Evolutionary conservation across 2,113 vertebrate genomes (phyloP).

Genomic region (Sminthopsis crassicaudata): DNA sequence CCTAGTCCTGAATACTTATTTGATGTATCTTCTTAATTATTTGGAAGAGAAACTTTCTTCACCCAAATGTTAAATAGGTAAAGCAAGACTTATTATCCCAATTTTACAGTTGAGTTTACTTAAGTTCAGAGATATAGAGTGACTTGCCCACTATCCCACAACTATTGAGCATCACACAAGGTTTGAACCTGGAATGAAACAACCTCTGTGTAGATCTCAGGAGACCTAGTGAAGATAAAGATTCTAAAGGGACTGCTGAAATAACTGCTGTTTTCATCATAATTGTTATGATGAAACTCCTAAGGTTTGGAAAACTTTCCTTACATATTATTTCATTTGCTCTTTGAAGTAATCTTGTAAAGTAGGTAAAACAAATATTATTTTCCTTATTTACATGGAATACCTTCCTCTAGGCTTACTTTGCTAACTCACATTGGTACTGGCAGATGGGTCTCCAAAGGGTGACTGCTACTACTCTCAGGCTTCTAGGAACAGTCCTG

Average conservation of each 20-base stretch:
- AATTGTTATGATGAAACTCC: not conserved
- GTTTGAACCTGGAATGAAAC: not conserved
- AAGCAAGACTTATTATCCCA: not conserved
- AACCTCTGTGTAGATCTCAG: not conserved
- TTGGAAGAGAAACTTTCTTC: not conserved
- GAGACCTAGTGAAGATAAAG: not conserved
- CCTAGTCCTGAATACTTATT: not conserved
- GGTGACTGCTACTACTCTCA: not conserved
- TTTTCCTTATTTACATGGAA: not conserved
- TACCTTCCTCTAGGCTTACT: not conserved
- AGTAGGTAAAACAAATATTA: not conserved
- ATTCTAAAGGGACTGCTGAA: not conserved
- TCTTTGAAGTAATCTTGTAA: not conserved
- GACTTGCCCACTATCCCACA: not conserved
- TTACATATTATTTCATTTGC: not conserved
- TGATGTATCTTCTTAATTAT: not conserved
- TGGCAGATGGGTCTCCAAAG: not conserved
- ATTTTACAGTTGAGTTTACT: not conserved
- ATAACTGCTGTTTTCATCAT: not conserved
- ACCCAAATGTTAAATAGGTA: not conserved
- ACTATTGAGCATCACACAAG: not conserved
- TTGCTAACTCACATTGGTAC: not conserved
- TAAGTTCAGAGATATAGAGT: not conserved
- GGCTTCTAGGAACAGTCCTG: not conserved
- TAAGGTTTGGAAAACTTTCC: not conserved